A percentile compares a stretch with the other conserved stretches of the same genome.
Evolutionary conservation across 2,888 invertebrate genomes (phyloP).

Genomic region (Melinaea menophilus): DNA sequence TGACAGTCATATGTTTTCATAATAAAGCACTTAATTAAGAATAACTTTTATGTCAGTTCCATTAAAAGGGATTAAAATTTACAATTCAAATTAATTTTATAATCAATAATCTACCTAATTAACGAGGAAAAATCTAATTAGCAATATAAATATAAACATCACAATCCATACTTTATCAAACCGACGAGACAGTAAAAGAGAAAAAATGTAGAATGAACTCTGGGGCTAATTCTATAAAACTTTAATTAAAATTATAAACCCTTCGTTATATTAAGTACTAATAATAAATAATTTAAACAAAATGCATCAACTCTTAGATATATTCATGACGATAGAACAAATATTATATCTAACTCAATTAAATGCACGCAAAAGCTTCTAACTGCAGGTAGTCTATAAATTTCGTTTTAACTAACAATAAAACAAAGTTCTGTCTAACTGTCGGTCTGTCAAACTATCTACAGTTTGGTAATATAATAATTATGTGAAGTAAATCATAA

Average conservation of each 20-base stretch:
- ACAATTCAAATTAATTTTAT: no score
- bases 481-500: background rate
- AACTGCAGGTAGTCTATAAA: background rate
- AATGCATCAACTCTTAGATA: background rate
- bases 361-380: background rate
- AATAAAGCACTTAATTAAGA: no score
- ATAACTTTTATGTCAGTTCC: no score
- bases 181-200: background rate
- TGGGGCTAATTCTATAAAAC: background rate
- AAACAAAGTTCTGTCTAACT: background rate
- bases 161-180: no score
- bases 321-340: background rate
- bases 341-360: background rate
- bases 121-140: no score
- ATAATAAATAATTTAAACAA: background rate
- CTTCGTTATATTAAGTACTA: constrained; percentile 1
- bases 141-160: no score
- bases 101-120: no score
- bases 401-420: constrained; percentile 4
- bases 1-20: no score
- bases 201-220: background rate
- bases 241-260: background rate
- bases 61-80: no score
- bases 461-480: background rate
- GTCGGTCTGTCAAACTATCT: background rate